phyloP scores from a whole-genome alignment of 2,888 invertebrate species.

The Morpho achilles region DNA sequence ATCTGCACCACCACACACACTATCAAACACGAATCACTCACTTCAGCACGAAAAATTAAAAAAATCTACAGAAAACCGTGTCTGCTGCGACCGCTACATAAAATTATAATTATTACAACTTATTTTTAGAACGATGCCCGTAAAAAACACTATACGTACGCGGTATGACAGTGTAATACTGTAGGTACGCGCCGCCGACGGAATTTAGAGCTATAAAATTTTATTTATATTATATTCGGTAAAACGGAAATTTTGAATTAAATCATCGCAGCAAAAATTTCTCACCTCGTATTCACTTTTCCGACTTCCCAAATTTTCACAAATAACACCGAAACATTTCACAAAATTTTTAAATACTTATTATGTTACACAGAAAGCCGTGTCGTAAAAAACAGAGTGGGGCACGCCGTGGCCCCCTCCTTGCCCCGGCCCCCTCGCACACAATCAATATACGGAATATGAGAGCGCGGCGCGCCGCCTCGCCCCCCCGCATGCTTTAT shows the following conservation, averaged over 20 bases:
- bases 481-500: constrained; percentile 78
- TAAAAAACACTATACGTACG: constrained; percentile 80
- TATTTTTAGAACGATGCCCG: constrained; percentile 80
- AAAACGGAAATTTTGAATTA: constrained; percentile 53
- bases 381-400: constrained; percentile 81
- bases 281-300: constrained; percentile 72
- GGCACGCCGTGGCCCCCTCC: constrained; percentile 79
- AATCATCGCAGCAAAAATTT: constrained; percentile 50
- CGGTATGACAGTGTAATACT: constrained; percentile 78
- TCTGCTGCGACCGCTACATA: constrained; percentile 76
- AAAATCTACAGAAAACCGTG: constrained; percentile 73
- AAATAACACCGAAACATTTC: constrained; percentile 78
- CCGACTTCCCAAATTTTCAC: constrained; percentile 74
- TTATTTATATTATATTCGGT: constrained; percentile 64
- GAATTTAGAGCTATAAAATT: constrained; percentile 73
- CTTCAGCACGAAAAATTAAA: constrained; percentile 55
- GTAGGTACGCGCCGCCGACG: constrained; percentile 76
- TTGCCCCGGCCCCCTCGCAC: constrained; percentile 77
- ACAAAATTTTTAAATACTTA: constrained; percentile 77
- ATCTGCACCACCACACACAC: constrained; percentile 74
- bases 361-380: constrained; percentile 80
- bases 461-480: constrained; percentile 78
- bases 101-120: constrained; percentile 80
- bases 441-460: constrained; percentile 80
- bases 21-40: constrained; percentile 62